Percentiles rank a stretch among this genome's conserved stretches.
These are phyloP conservation scores for Linurgus olivaceus DNA, from an alignment of 2,797 vertebrate genomes.

Conservation along the genomic window DNA sequence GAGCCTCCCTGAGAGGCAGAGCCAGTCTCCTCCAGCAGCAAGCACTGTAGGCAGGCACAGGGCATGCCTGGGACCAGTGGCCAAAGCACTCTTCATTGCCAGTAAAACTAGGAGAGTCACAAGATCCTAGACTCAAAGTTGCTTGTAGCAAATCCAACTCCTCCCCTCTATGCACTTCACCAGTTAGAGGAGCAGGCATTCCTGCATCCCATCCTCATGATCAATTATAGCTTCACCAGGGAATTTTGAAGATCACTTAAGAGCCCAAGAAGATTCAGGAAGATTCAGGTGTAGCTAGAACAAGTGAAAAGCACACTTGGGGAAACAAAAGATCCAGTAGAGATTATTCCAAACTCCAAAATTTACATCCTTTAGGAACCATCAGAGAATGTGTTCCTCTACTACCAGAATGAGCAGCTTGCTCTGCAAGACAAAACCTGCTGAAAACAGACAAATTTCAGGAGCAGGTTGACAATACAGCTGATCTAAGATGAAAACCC, in stretches of 20 bases:
- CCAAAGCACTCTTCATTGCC: not conserved
- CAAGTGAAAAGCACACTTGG: not conserved
- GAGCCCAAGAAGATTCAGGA: not conserved
- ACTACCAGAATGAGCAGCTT: not conserved
- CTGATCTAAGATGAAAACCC: not conserved
- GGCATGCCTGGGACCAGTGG: not conserved
- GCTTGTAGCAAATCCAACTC: not conserved
- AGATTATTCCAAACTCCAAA: not conserved
- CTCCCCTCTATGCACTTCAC: not conserved
- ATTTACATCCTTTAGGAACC: not conserved
- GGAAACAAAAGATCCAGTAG: not conserved
- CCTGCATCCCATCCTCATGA: not conserved
- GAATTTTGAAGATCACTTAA: not conserved
- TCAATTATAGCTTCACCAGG: not conserved
- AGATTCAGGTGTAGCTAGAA: not conserved
- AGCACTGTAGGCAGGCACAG: accelerated
- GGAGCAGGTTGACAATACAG: not conserved
- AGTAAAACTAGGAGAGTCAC: not conserved
- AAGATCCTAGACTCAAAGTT: not conserved
- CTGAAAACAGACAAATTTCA: not conserved
- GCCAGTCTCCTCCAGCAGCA: not conserved
- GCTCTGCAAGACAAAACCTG: not conserved
- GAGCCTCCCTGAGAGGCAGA: not conserved
- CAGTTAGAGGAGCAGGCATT: not conserved
- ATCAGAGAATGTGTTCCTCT: not conserved